phyloP scores from a whole-genome alignment of 2,113 vertebrate species.

The Nyctereutes procyonoides region DNA sequence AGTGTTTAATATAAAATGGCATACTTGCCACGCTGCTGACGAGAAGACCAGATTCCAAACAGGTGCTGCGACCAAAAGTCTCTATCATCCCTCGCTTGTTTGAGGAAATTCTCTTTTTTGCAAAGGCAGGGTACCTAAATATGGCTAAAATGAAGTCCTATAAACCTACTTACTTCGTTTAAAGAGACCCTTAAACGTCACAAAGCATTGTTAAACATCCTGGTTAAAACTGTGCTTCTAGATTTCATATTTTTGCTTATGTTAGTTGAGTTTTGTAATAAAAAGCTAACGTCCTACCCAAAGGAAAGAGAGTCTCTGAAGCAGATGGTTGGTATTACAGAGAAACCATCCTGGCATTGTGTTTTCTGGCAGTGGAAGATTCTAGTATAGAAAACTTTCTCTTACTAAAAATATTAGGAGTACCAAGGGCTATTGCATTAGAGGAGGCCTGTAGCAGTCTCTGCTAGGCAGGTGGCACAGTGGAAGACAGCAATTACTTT shows the following conservation, averaged over 20 bases:
- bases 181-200: neutral
- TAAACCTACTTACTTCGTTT: constrained; percentile 11
- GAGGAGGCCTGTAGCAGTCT: constrained; percentile 47
- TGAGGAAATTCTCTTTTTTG: constrained; percentile 41
- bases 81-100: neutral
- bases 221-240: constrained; percentile 57
- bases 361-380: constrained; percentile 74
- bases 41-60: constrained; percentile 27
- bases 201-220: constrained; percentile 40
- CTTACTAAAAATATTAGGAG: constrained; percentile 65
- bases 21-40: neutral
- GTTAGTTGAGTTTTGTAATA: constrained; percentile 39
- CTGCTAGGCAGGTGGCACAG: constrained; percentile 35
- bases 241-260: constrained; percentile 34
- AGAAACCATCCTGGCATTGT: constrained; percentile 55
- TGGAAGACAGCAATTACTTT: constrained; percentile 49
- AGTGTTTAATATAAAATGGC: neutral
- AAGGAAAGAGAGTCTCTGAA: constrained; percentile 35
- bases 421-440: constrained; percentile 57
- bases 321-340: constrained; percentile 18
- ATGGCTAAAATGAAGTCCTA: constrained; percentile 38
- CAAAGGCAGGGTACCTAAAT: constrained; percentile 44
- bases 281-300: constrained; percentile 40
- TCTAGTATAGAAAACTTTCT: constrained; percentile 69
- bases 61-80: neutral